phyloP scores from a whole-genome alignment of 2,113 vertebrate genomes.

The Capra hircus region DNA sequence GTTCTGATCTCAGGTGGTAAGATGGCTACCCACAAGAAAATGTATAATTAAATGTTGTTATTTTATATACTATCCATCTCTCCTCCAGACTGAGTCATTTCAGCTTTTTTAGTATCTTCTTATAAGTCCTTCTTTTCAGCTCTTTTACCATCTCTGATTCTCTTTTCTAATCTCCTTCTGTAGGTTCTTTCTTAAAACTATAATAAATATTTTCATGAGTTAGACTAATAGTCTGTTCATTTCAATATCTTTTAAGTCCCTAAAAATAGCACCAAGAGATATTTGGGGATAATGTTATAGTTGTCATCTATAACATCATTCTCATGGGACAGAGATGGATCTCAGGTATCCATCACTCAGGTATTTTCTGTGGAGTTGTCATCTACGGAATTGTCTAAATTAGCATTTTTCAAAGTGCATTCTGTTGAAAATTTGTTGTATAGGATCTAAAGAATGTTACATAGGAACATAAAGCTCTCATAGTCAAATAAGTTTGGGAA shows the following conservation, averaged over 20 bases:
- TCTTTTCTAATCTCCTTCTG: not conserved
- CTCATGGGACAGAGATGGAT: not conserved
- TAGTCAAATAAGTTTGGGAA: not conserved
- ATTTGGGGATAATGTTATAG: not conserved
- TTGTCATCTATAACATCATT: not conserved
- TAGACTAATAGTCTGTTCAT: not conserved
- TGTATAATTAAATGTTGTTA: not conserved
- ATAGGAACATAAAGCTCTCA: not conserved
- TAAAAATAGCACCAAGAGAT: not conserved
- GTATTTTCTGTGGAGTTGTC: not conserved
- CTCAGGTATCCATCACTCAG: not conserved
- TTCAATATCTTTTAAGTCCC: conserved; percentile 8
- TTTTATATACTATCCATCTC: not conserved
- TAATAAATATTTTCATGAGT: conserved; percentile 22
- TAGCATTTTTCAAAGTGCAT: conserved; percentile 19
- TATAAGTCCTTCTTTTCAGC: not conserved
- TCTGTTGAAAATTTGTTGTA: not conserved
- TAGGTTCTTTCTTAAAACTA: conserved; percentile 2
- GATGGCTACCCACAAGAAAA: not conserved
- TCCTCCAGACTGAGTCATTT: not conserved
- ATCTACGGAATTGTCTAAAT: not conserved
- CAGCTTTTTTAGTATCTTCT: not conserved
- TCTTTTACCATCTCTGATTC: not conserved
- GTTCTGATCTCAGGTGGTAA: not conserved
- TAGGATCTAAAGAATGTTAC: not conserved